Evolutionary conservation across 64 coral and sea anemone genomes (phyloP), one percentile per base, ranked within the genome.

Genomic region (Cladopsammia gracilis): DNA sequence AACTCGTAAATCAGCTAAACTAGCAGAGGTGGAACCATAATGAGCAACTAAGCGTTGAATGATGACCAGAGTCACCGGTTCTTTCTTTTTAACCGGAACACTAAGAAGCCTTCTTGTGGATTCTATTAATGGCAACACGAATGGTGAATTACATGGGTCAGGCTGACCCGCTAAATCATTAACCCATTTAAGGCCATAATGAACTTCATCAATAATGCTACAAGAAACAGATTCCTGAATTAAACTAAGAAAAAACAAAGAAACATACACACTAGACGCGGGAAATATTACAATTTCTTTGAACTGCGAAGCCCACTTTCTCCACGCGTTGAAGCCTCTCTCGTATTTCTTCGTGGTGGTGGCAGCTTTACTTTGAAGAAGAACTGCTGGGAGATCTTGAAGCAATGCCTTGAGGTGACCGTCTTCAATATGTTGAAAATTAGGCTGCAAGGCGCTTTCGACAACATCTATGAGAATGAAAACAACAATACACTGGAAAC

Each of bases 241-340:
- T 20, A 71, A 71, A 20, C 75, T 77, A 77, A 54, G 75, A 77
- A 77, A 77, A 24, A 52, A 77, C 47, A 77, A 56, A 44, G 45
- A 75, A 47, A 75, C 45, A 43, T 66, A 20, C 46, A 75, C 72
- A 75, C 43, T 75, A 48, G 72, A 75, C 13, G 72, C 72, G 14
- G 72, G 72, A 50, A 75, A 75, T 48, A 75, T 75, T 1, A 46
- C 44, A 75, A 75, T 75, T 47, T 75, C 72, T 50, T 47, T 75
- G 18, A 75, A 75, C 26, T 75, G 14, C 24, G 72, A 50, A 48
- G 72, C 72, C 72, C 72, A 75, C 48, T 65, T 65, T 65, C 62
- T 65, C 62, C 62, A 65, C 62, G 62, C 62, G 15, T 65, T 65
- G 62, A 65, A 65, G 22, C 62, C 62, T 65, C 62, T 14, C 62